Evolutionary conservation across 2,797 vertebrate genomes (phyloP).

Genomic region (Hippopotamyrus pictus): DNA sequence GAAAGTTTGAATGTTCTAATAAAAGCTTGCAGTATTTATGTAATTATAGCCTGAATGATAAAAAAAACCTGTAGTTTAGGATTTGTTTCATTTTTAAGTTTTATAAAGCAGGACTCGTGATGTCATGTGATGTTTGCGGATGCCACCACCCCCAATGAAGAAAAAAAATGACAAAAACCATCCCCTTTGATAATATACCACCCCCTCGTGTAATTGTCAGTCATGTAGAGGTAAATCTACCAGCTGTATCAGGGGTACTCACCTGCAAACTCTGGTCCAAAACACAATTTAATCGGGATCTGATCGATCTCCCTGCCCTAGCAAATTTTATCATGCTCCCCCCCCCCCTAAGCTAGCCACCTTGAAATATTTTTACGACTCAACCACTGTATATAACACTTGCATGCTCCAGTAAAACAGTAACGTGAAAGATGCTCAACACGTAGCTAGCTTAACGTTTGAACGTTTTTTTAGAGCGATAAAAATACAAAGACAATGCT

Average conservation of each 20-base stretch:
- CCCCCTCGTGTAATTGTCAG: not conserved
- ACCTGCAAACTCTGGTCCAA: not conserved
- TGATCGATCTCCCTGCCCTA: not conserved
- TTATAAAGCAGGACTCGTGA: not conserved
- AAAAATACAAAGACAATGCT: not conserved
- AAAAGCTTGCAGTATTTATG: not conserved
- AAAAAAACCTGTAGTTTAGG: not conserved
- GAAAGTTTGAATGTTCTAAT: not conserved
- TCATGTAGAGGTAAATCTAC: not conserved
- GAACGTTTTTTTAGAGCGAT: not conserved
- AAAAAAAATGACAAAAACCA: not conserved
- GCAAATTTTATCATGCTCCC: not conserved
- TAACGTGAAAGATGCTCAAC: not conserved
- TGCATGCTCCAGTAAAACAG: not conserved
- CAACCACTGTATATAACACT: not conserved
- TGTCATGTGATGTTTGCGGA: not conserved
- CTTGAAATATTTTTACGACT: not conserved
- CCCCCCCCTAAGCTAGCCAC: not conserved
- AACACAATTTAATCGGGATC: not conserved
- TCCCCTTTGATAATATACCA: not conserved
- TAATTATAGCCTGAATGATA: not conserved
- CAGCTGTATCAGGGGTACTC: not conserved
- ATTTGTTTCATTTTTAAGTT: not conserved
- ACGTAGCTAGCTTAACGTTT: not conserved
- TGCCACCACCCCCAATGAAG: not conserved